Percentiles rank a stretch among this genome's conserved stretches.
These are phyloP conservation scores for Atta colombica DNA, from an alignment of 1,140 invertebrate species.

Conservation along the genomic window DNA sequence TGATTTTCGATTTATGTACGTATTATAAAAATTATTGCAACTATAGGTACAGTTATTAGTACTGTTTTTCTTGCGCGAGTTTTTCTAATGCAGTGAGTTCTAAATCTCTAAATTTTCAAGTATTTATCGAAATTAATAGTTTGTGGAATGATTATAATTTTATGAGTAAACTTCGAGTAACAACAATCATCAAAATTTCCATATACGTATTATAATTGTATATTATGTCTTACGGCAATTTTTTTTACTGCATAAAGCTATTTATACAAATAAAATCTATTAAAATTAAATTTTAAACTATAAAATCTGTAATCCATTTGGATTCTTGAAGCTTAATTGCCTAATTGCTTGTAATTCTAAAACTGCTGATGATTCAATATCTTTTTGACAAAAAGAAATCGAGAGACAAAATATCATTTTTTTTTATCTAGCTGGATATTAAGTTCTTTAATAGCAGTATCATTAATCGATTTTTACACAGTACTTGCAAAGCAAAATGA, in stretches of 20 bases:
- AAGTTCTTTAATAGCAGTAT: neutral
- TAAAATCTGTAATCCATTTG: neutral
- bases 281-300: neutral
- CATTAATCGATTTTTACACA: constrained; percentile 4
- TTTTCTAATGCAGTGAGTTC: neutral
- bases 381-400: neutral
- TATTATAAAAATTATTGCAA: too few relatives aligned
- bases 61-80: too few relatives aligned
- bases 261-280: constrained; percentile 3
- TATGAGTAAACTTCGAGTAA: neutral
- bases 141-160: neutral
- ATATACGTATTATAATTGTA: neutral
- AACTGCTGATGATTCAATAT: neutral
- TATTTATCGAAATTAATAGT: neutral
- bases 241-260: neutral
- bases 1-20: neutral
- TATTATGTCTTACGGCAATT: neutral
- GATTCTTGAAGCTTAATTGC: neutral
- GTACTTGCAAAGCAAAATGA: neutral
- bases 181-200: neutral
- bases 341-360: neutral
- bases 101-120: neutral
- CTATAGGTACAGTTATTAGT: too few relatives aligned
- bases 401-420: neutral
- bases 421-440: neutral